Base-by-base conservation (phyloP, 2,113 vertebrate species). In the Sialia sialis region DNA sequence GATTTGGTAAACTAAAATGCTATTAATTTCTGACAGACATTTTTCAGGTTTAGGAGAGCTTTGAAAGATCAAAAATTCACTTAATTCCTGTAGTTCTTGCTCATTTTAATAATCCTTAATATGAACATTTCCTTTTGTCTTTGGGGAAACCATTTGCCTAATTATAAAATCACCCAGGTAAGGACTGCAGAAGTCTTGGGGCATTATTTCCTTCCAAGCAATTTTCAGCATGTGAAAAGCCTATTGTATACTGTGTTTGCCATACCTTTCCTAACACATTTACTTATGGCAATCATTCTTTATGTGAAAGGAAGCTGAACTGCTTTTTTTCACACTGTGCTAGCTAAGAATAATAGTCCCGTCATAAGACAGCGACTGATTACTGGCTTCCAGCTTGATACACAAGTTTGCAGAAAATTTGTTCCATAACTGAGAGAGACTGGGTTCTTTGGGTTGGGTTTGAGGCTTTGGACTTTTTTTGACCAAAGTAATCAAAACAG, bases 281-380 rank as follows among this genome's bases (percentile, higher is more conserved):
- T 92, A 69, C 83, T 93, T 80, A 84, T 83, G 51, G 29, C 84
- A 18, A 51, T 87, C 82, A 86, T 88, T 93, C 82, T 84, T 92
- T 20, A 84, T 80, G 56, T 30, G 55, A 91, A 94, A 91, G 79
- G 85, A 78, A 92, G 51, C 82, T 93, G 90, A 86, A 88, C 82
- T 76, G 70, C 58, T 80, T 90, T 96, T 92, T 79, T 90, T 70
- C 84, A 93, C 81, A 48, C 87, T 52, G 36, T 56, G 30, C 41
- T 86, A 75, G 82, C 72, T 67, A 55, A 90, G 59, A 95, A 95
- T 38, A 97, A 95, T 90, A 88, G 90, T 41, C 87, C 52, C 1
- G 18, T 88, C 64, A 34, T 46, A 84, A 70, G 67, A 73, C 55
- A 46, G 43, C 39, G 80, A 56, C 56, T 29, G 54, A 74, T 23